phyloP scores from a whole-genome alignment of 2,888 invertebrate genomes.

The Ectemnius continuus region DNA sequence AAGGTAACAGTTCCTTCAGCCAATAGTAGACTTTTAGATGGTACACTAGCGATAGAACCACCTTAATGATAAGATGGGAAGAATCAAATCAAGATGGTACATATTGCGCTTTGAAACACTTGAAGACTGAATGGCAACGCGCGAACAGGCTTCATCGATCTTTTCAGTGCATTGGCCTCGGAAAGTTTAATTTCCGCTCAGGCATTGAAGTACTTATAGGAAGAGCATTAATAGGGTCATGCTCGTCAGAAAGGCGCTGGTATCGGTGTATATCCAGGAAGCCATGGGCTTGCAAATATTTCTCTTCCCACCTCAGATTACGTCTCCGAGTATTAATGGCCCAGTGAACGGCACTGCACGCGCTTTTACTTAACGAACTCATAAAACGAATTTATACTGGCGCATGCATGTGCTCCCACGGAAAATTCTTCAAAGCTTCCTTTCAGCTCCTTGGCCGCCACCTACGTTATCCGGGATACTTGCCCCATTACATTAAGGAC shows the following conservation, averaged over 20 bases:
- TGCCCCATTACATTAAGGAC: too few relatives aligned
- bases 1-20: too few relatives aligned
- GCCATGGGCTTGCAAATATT: not conserved
- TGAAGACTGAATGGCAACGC: not conserved
- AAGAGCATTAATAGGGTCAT: not conserved
- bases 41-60: too few relatives aligned
- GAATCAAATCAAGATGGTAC: too few relatives aligned
- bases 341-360: not conserved
- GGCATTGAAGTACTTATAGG: not conserved
- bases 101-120: not conserved
- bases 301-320: not conserved
- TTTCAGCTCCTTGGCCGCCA: too few relatives aligned
- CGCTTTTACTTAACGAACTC: not conserved
- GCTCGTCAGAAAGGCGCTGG: too few relatives aligned
- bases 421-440: too few relatives aligned
- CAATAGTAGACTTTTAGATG: too few relatives aligned
- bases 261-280: not conserved
- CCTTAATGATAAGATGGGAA: too few relatives aligned
- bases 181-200: constrained; percentile 3
- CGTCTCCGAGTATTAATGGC: not conserved
- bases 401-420: not conserved
- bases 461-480: too few relatives aligned
- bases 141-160: constrained; percentile 3
- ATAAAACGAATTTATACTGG: not conserved
- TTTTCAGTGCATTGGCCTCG: not conserved